phyloP scores from a whole-genome alignment of 2,113 vertebrate genomes.

The Pterocles orientalis region DNA sequence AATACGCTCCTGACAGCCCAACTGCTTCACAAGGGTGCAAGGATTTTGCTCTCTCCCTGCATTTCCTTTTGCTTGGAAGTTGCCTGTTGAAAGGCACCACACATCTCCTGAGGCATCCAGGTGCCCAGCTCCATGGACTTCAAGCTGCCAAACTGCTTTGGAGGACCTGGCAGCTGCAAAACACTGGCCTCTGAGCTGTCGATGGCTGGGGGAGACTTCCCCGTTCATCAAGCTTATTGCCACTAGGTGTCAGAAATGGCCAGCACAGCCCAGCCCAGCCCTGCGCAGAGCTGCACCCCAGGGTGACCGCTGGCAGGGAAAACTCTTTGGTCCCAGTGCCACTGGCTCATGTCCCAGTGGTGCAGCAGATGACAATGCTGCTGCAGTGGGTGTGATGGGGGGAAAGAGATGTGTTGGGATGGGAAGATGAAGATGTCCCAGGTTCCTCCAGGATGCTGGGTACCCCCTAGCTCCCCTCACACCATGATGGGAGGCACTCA shows the following conservation, averaged over 20 bases:
- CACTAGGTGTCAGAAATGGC: slow-evolving; percentile 66
- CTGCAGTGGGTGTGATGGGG: accelerated
- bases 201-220: neutral
- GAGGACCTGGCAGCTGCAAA: neutral
- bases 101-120: neutral
- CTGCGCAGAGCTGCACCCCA: neutral
- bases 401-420: neutral
- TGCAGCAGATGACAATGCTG: neutral
- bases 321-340: neutral
- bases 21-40: neutral
- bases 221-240: neutral
- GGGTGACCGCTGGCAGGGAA: neutral
- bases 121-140: neutral
- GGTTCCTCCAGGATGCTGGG: neutral
- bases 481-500: slow-evolving; percentile 26
- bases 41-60: neutral
- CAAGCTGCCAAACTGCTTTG: neutral
- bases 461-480: neutral
- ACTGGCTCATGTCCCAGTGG: neutral
- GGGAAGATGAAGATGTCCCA: neutral
- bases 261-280: neutral
- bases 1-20: neutral
- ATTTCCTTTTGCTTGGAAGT: neutral
- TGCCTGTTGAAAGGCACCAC: neutral
- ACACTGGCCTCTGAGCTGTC: neutral